Evolutionary conservation across 2,888 invertebrate species (phyloP).

Genomic region (Pristionchus arcanus): DNA sequence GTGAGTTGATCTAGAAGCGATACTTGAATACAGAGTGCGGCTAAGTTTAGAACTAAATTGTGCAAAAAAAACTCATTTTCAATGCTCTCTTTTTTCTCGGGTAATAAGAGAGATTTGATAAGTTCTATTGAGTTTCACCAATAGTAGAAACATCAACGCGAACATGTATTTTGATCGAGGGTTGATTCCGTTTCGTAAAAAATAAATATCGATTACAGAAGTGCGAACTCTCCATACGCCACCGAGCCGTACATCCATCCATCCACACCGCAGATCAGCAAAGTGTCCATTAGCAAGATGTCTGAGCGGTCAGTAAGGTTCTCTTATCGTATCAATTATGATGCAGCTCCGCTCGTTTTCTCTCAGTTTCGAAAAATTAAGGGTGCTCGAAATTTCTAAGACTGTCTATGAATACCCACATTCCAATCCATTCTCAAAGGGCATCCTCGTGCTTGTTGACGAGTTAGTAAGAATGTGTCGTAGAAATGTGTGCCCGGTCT

Average conservation of each 20-base stretch:
- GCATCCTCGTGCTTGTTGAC: conserved; percentile 14
- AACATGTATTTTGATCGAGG: not conserved
- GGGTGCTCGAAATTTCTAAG: no score
- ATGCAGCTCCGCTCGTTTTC: not conserved
- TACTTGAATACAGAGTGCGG: no score
- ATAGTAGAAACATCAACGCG: not conserved
- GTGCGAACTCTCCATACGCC: not conserved
- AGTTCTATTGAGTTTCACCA: not conserved
- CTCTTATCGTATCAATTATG: not conserved
- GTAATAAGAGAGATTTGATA: no score
- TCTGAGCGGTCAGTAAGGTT: not conserved
- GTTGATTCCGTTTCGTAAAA: not conserved
- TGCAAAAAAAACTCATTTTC: no score
- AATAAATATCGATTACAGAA: not conserved
- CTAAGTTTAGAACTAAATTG: no score
- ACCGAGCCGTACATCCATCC: not conserved
- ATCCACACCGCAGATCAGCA: not conserved
- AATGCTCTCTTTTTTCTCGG: no score
- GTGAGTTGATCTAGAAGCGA: not conserved
- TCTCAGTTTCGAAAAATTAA: no score
- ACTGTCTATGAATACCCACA: no score
- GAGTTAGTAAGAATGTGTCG: not conserved
- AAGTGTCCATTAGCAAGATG: conserved; percentile 24
- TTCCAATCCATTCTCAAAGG: not conserved
- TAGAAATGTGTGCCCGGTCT: not conserved